Evolutionary conservation across 2,888 invertebrate species (phyloP), one percentile per base, ranked within the genome.

Genomic region (Noctua janthina): DNA sequence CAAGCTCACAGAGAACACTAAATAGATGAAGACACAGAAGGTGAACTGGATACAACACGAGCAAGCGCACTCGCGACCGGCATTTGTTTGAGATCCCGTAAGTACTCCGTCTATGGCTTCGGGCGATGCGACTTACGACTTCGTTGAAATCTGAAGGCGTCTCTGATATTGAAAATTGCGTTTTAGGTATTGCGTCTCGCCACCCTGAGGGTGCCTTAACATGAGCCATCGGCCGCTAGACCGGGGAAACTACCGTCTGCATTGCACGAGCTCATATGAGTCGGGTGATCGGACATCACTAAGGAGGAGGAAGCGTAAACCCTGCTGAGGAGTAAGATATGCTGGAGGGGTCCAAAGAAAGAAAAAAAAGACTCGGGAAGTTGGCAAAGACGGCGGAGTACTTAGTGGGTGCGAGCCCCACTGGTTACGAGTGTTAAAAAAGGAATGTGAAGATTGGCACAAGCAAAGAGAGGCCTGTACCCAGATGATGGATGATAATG

Each of bases 11-110:
- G 15, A 68, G 17, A 11, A 23, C 23, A 69, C n/a, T 11, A 23
- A 35, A 23, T 5, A 39, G 13, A 7, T 46, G 17, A 1, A 13
- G 20, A 23, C 1, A 11, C 85, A 81, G 84, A 84, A 81, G 62
- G 46, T 46, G 2, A 6, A 0, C 35, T 77, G 2, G 20, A 35
- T 51, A 43, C 56, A 51, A 51, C 3, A 15, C 8, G 11, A n/a
- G 15, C 35, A 54, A 35, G 17, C 20, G 39, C 3, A 59, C 23
- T n/a, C 13, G 39, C 7, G 23, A 23, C 29, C 3, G 13, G 13
- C 2, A 54, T 46, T 23, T 6, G 5, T 64, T 64, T 46, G 15
- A 74, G 7, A n/a, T 64, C 13, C 6, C 10, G 7, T 6, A 29
- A 49, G n/a, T 23, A 49, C 56, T 20, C 51, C 15, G 20, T 23